phyloP scores from a whole-genome alignment of 30 jellyfish, hydroid and myxozoan genomes.

The Mastigias papua region DNA sequence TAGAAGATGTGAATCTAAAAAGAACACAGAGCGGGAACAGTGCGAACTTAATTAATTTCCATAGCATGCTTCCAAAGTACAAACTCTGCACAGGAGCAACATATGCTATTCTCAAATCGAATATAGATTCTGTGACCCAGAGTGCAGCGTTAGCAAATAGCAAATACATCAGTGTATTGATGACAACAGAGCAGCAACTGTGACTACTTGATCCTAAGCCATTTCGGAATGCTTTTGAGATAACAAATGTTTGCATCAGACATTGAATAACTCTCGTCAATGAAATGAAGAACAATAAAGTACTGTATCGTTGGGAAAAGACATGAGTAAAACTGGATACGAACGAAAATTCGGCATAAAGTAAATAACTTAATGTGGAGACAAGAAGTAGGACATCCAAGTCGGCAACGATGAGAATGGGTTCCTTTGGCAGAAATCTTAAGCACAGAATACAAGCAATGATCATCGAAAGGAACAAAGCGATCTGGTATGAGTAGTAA shows the following conservation, averaged over 20 bases:
- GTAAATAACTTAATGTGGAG: conserved; percentile 66
- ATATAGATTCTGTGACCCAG: conserved; percentile 73
- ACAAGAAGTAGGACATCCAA: conserved; percentile 63
- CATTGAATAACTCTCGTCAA: conserved; percentile 34
- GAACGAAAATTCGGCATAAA: conserved; percentile 67
- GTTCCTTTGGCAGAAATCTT: conserved; percentile 42
- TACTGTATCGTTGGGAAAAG: conserved; percentile 16
- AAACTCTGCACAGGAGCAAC: conserved; percentile 65
- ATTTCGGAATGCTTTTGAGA: conserved; percentile 54
- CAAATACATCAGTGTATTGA: conserved; percentile 45
- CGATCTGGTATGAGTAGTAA: conserved; percentile 51
- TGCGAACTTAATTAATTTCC: conserved; percentile 65
- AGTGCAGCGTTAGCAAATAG: conserved; percentile 73
- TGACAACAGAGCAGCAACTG: conserved; percentile 38
- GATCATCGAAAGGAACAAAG: conserved; percentile 39
- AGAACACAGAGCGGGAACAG: conserved; percentile 66
- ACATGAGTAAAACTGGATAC: conserved; percentile 57
- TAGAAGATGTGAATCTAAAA: conserved; percentile 51
- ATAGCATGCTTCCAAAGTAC: conserved; percentile 46
- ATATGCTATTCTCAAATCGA: conserved; percentile 56
- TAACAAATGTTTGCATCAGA: conserved; percentile 26
- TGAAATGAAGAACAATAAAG: conserved; percentile 36
- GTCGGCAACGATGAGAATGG: conserved; percentile 29
- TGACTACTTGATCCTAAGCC: conserved; percentile 37
- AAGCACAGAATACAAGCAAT: conserved; percentile 44